Percentiles rank a stretch among this genome's conserved stretches.
Evolutionary conservation across 2,113 vertebrate species (phyloP).

Genomic region (Lathamus discolor): DNA sequence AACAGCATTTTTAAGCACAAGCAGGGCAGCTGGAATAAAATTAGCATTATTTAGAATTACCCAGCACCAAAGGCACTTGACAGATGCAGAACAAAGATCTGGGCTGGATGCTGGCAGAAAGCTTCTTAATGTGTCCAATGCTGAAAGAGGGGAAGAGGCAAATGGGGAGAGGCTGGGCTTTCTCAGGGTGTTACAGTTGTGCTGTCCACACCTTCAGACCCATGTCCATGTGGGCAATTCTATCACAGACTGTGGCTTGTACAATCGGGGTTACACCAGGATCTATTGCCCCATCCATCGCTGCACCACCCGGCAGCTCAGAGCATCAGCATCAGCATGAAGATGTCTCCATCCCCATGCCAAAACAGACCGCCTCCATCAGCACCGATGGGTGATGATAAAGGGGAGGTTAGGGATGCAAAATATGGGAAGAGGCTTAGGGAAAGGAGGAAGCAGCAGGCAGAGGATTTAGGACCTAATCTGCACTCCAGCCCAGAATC

Average conservation of each 20-base stretch:
- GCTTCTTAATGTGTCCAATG: neutral
- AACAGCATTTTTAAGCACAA: conserved; percentile 10
- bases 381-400: rapidly evolving
- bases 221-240: rapidly evolving
- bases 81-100: conserved; percentile 34
- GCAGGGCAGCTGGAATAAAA: conserved; percentile 51
- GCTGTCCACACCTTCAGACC: neutral
- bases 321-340: neutral
- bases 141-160: rapidly evolving
- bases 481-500: neutral
- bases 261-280: rapidly evolving
- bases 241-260: neutral
- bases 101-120: neutral
- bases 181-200: rapidly evolving
- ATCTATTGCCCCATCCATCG: neutral
- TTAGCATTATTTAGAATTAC: conserved; percentile 52
- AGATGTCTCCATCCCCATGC: neutral
- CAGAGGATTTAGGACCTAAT: neutral
- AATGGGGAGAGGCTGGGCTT: neutral
- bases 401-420: neutral
- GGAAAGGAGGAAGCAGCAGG: neutral
- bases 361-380: neutral
- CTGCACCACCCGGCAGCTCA: neutral
- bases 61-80: conserved; percentile 38
- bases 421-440: neutral